Conservation (phyloP, 2,797 vertebrate species). For the Hybognathus amarus region DNA sequence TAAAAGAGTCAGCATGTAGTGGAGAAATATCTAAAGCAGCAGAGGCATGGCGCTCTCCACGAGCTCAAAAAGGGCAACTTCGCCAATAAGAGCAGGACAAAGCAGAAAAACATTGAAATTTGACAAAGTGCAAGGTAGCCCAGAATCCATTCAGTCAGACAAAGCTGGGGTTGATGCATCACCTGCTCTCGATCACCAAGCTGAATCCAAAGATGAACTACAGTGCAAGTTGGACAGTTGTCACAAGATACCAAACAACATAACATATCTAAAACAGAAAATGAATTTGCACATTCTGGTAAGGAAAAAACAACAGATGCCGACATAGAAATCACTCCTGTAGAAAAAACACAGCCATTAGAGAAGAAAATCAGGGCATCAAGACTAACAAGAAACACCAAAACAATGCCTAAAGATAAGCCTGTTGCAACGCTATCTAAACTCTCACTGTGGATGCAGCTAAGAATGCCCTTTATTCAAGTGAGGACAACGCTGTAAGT, state of each 20-base stretch:
- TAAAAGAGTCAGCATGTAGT: constrained; percentile 76
- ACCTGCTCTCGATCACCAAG: constrained; percentile 67
- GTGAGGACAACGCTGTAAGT: constrained; percentile 75
- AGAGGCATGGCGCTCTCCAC: constrained; percentile 91
- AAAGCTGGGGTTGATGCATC: constrained; percentile 51
- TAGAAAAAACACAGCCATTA: constrained; percentile 73
- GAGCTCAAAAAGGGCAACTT: constrained; percentile 85
- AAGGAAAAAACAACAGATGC: constrained; percentile 70
- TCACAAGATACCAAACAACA: constrained; percentile 71
- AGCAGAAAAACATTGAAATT: constrained; percentile 84
- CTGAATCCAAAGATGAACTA: constrained; percentile 65
- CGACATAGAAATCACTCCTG: constrained; percentile 69
- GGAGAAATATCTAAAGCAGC: constrained; percentile 79
- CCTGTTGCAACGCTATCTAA: constrained; percentile 83
- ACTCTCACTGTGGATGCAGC: constrained; percentile 84
- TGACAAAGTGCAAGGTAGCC: constrained; percentile 71
- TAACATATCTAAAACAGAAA: constrained; percentile 66
- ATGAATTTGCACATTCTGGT: constrained; percentile 72
- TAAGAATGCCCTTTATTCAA: constrained; percentile 78
- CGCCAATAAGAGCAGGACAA: constrained; percentile 66
- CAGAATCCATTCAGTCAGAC: constrained; percentile 59
- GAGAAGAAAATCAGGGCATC: constrained; percentile 76
- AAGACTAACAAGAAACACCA: constrained; percentile 83
- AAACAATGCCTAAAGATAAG: constrained; percentile 81
- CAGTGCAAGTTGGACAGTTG: constrained; percentile 71